phyloP scores from a whole-genome alignment of 2,113 vertebrate genomes.

The Neoarius graeffei region DNA sequence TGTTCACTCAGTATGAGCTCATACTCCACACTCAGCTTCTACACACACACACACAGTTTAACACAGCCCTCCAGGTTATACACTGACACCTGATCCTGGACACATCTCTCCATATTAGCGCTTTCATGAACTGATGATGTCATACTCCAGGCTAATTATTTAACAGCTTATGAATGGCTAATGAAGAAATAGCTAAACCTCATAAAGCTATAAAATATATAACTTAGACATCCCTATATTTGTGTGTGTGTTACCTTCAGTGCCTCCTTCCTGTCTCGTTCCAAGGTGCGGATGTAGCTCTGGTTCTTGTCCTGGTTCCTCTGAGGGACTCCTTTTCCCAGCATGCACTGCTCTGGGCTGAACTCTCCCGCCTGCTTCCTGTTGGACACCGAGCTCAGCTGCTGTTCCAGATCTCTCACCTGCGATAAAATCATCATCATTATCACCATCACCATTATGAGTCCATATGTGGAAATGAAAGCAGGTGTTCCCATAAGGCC shows the following conservation, averaged over 20 bases:
- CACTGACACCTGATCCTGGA: not conserved
- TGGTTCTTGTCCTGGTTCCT: constrained; percentile 81
- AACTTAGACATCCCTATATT: not conserved
- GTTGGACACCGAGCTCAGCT: constrained; percentile 68
- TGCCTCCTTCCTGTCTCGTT: constrained; percentile 83
- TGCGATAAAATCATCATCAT: constrained; percentile 51
- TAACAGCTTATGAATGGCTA: too few relatives aligned
- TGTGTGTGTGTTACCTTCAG: constrained; percentile 76
- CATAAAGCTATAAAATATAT: too few relatives aligned
- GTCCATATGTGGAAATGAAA: not conserved
- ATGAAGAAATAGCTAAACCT: too few relatives aligned
- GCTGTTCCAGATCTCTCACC: constrained; percentile 88
- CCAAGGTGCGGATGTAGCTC: constrained; percentile 79
- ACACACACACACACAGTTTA: constrained; percentile 15
- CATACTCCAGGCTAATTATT: too few relatives aligned
- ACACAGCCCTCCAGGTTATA: not conserved
- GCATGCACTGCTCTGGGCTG: constrained; percentile 64
- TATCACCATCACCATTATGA: not conserved
- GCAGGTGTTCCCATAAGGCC: not conserved
- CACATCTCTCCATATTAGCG: not conserved
- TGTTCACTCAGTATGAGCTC: constrained; percentile 77
- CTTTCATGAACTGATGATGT: not conserved
- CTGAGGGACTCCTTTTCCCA: constrained; percentile 55
- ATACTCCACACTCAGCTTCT: constrained; percentile 78
- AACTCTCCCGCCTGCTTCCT: constrained; percentile 61